Conservation (phyloP, 2,888 invertebrate species). For the Heliconius ismenius region DNA sequence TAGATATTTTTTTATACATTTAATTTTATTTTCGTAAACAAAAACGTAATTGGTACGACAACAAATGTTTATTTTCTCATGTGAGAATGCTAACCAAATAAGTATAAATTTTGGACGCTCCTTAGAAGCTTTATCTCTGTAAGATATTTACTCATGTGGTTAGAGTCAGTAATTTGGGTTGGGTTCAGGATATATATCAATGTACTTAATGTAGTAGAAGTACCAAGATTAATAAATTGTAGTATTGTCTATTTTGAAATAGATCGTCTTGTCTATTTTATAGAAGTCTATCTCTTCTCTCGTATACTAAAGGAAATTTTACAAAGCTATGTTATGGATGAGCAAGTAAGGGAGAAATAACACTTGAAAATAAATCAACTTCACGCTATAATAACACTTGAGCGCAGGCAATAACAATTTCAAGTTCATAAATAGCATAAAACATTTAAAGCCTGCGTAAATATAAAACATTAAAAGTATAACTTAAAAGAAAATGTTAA, state of each 20-base stretch:
- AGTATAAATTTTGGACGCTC: constrained; percentile 8
- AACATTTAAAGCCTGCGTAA: not conserved
- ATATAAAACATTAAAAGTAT: not conserved
- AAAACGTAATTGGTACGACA: not conserved
- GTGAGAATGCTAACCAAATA: constrained; percentile 5
- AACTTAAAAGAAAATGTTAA: not conserved
- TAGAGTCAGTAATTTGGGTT: constrained; percentile 8
- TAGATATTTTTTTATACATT: too few species aligned
- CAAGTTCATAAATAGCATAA: not conserved
- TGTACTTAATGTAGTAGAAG: constrained; percentile 4
- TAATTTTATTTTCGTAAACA: not conserved
- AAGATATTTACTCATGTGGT: constrained; percentile 10
- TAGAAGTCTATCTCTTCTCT: not conserved
- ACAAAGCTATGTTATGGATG: not conserved
- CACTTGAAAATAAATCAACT: not conserved
- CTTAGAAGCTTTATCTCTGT: constrained; percentile 6
- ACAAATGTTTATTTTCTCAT: not conserved
- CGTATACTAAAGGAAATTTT: not conserved
- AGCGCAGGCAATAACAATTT: not conserved
- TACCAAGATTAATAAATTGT: constrained; percentile 1
- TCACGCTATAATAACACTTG: not conserved
- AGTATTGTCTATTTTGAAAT: not conserved
- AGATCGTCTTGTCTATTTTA: not conserved
- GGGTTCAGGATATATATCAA: not conserved
- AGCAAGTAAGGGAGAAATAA: not conserved